Conservation (phyloP, 2,113 vertebrate species). For the Perognathus longimembris region DNA sequence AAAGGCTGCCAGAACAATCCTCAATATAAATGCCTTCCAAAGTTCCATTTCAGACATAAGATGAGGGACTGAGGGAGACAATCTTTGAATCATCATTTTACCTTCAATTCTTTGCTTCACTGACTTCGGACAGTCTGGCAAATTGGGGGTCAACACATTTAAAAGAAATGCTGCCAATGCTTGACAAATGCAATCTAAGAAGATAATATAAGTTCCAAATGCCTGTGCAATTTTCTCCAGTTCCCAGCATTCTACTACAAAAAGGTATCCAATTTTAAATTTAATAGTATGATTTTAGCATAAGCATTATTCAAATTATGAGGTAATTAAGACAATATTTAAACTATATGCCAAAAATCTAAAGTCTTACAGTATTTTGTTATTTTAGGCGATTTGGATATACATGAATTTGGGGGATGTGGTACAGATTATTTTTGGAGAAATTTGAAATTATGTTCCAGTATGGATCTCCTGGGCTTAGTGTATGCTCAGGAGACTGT, state of each 20-base stretch:
- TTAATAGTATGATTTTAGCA: constrained; percentile 38
- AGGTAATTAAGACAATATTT: constrained; percentile 48
- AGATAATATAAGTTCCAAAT: constrained; percentile 58
- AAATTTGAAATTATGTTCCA: neutral
- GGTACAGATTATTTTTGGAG: neutral
- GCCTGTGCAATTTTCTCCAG: constrained; percentile 56
- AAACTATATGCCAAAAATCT: neutral
- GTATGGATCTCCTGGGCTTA: neutral
- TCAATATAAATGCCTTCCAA: constrained; percentile 57
- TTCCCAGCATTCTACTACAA: constrained; percentile 47
- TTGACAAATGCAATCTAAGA: constrained; percentile 60
- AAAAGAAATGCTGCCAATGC: constrained; percentile 50
- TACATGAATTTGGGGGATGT: too few relatives aligned
- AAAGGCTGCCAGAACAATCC: constrained; percentile 51
- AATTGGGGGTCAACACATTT: constrained; percentile 58
- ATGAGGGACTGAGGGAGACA: constrained; percentile 63
- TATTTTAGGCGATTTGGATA: neutral
- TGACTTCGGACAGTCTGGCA: constrained; percentile 70
- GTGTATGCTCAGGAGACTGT: neutral
- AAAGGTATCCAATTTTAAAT: constrained; percentile 61
- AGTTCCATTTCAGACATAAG: constrained; percentile 59
- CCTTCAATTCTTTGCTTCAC: constrained; percentile 75
- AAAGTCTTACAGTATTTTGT: neutral
- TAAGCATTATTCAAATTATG: constrained; percentile 51
- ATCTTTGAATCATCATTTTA: constrained; percentile 70